Evolutionary conservation across 2,113 vertebrate genomes (phyloP).

Genomic region (Microcebus murinus): DNA sequence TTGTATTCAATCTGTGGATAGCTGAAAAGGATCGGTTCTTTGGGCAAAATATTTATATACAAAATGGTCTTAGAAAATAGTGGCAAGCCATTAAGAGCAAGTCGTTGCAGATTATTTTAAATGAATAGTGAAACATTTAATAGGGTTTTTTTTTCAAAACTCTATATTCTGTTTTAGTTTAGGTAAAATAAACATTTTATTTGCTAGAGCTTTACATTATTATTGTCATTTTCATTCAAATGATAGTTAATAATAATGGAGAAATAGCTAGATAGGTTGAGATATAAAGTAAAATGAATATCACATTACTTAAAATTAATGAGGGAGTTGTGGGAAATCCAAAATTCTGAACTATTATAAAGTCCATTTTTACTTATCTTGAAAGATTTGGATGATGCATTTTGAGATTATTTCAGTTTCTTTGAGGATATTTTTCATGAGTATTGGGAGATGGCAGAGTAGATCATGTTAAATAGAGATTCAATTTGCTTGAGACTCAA

Average conservation of each 20-base stretch:
- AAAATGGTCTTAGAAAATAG: background rate
- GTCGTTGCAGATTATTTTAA: background rate
- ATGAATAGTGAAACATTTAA: background rate
- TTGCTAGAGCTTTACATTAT: background rate
- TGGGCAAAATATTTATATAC: constrained; percentile 1
- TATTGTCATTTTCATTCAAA: background rate
- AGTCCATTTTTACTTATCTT: background rate
- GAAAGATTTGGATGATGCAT: background rate
- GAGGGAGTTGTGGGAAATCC: background rate
- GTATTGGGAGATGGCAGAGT: background rate
- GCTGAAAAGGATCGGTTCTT: background rate
- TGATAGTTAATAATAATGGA: background rate
- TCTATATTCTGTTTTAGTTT: background rate
- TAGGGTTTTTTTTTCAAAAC: background rate
- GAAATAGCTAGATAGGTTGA: background rate
- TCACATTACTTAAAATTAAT: background rate
- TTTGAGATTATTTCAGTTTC: background rate
- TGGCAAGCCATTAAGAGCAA: background rate
- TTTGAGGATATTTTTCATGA: background rate
- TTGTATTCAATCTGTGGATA: background rate
- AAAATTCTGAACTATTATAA: background rate
- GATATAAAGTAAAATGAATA: background rate
- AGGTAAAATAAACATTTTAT: background rate
- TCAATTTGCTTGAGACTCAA: background rate
- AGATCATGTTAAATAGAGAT: background rate